A percentile compares a stretch with the other conserved stretches of the same genome.
These are phyloP conservation scores for Enteromius unitaeniatus DNA, from an alignment of 2,797 vertebrate genomes.

Conservation along the genomic window DNA sequence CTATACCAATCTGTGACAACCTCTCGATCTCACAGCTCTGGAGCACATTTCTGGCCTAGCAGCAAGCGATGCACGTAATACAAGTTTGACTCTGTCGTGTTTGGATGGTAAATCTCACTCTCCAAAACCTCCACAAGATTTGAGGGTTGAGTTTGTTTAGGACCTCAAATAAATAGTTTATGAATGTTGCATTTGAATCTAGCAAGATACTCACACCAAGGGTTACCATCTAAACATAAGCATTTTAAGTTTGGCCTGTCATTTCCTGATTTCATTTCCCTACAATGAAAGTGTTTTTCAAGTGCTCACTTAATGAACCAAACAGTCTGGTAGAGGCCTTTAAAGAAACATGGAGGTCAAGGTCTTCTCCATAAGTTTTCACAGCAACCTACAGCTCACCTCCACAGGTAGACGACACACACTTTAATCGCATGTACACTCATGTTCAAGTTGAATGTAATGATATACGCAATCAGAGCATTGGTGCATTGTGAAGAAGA, in stretches of 20 bases:
- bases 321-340: background rate
- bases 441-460: background rate
- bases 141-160: background rate
- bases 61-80: background rate
- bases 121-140: background rate
- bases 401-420: background rate
- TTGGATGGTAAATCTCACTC: background rate
- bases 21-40: background rate
- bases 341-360: background rate
- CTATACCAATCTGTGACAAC: background rate
- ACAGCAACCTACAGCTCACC: background rate
- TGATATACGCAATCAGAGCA: background rate
- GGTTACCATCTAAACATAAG: background rate
- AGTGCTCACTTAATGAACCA: background rate
- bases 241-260: background rate
- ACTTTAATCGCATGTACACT: background rate
- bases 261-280: background rate
- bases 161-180: background rate
- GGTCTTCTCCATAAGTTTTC: background rate
- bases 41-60: background rate
- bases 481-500: conserved; percentile 30
- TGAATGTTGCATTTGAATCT: background rate
- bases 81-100: background rate
- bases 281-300: background rate
- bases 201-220: background rate